These are phyloP conservation scores for Bursaphelenchus okinawaensis DNA, from an alignment of 2,888 invertebrate species.

Conservation along the genomic window DNA sequence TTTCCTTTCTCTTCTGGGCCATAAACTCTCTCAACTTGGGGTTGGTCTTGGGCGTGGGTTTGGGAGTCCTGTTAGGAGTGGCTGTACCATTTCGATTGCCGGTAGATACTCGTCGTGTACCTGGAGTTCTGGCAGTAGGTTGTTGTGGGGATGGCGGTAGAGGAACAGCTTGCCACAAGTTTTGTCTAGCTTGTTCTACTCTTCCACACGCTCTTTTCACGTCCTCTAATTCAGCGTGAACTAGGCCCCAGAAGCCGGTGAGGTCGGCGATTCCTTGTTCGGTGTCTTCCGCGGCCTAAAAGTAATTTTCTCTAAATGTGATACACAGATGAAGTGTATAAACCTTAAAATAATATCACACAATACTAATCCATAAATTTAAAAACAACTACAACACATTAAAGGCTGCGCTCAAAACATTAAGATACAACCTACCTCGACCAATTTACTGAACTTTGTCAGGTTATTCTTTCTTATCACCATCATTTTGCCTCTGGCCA, in stretches of 20 bases:
- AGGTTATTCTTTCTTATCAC: constrained; percentile 11
- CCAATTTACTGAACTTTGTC: constrained; percentile 2
- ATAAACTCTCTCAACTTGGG: constrained; percentile 12
- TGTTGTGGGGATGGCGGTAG: neutral
- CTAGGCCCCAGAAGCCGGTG: constrained; percentile 34
- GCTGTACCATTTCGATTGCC: neutral
- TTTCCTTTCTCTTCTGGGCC: constrained; percentile 12
- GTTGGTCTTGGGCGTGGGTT: constrained; percentile 8
- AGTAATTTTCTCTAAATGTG: neutral
- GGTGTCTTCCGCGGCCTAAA: constrained; percentile 5
- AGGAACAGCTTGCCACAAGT: constrained; percentile 8
- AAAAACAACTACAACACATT: too few relatives aligned
- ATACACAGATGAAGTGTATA: neutral
- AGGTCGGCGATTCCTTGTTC: constrained; percentile 21
- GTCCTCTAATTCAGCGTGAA: constrained; percentile 29
- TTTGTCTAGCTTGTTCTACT: constrained; percentile 7
- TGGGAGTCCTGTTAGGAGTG: constrained; percentile 6
- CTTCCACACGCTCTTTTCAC: constrained; percentile 19
- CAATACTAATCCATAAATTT: too few relatives aligned
- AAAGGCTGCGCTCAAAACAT: neutral
- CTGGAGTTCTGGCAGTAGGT: neutral
- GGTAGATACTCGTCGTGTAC: neutral
- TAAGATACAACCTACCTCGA: neutral
- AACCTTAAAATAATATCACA: too few relatives aligned
- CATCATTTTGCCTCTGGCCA: constrained; percentile 10